Base-by-base conservation (phyloP, 2,888 invertebrate species). In the Clistopyga incitator region DNA sequence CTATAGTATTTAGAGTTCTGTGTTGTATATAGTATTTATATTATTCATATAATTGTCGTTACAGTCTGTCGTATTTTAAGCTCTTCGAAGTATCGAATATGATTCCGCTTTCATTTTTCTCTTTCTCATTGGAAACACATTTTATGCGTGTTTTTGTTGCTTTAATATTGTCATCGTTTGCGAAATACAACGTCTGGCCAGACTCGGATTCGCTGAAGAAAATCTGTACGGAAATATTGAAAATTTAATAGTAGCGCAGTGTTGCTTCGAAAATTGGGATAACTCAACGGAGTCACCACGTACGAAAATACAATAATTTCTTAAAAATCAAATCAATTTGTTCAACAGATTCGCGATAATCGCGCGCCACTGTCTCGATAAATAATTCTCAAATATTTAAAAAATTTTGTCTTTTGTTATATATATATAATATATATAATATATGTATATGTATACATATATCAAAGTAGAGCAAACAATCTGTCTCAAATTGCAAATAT, bases 41-140 rank as follows among this genome's bases (percentile, higher is more conserved):
- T 87, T 88, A 68, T 85, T 70, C 86, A 84, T 87, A 86, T 87
- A 85, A 86, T 85, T 90, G 87, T 89, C 88, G 87, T 88, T 91
- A 90, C 90, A 92, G 90, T 90, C 89, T 90, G 90, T 90, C 84
- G 85, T 89, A 87, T 88, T 78, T 90, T 90, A 90, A 91, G 91
- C 90, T 90, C 91, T 88, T 90, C 83, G 83, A 89, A 50, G 87
- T 88, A 88, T 87, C 86, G 84, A 87, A 87, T 87, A 87, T 86
- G 67, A 76, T 80, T 86, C 52, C 45, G 52, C 54, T 74, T 54
- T 67, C 68, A 77, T 54, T 78, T 78, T 77, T 82, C 85, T 70
- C 84, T 85, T 74, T 82, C 75, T 75, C 79, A n/a, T 50, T 82
- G 71, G 56, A 70, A 75, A 86, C 80, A 87, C 85, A 84, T 25